Evolutionary conservation across 64 coral and sea anemone species (phyloP).

Genomic region (Trachythela sp.): DNA sequence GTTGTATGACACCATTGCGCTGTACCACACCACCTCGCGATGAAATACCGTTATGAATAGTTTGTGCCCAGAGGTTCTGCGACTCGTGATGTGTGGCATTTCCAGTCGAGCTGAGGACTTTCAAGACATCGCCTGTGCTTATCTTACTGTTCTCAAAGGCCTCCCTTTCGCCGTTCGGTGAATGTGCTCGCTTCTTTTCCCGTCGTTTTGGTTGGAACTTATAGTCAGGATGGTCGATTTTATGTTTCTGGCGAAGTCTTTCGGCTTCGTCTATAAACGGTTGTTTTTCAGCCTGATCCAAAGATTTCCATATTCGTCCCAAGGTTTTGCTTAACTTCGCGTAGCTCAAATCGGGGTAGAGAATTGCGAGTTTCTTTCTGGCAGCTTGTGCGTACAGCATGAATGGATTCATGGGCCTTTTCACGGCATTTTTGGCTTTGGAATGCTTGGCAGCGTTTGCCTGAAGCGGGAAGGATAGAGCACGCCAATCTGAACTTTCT

Average conservation of each 20-base stretch:
- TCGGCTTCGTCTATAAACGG: constrained; percentile 4
- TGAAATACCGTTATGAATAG: not conserved
- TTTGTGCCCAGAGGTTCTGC: constrained; percentile 11
- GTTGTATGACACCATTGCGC: not conserved
- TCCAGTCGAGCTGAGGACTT: not conserved
- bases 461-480: not conserved
- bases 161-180: not conserved
- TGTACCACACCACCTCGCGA: not conserved
- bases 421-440: not conserved
- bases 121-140: not conserved
- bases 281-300: not conserved
- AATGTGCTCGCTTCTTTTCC: not conserved
- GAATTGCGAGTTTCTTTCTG: not conserved
- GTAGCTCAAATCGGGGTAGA: constrained; percentile 12
- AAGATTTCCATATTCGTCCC: constrained; percentile 2
- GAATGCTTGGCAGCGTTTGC: not conserved
- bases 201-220: constrained; percentile 7
- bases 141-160: not conserved
- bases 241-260: not conserved
- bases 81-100: not conserved
- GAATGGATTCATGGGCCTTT: constrained; percentile 1
- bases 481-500: constrained; percentile 8
- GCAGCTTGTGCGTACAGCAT: constrained; percentile 7
- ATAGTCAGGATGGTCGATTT: constrained; percentile 7
- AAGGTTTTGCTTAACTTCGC: not conserved